A percentile compares a stretch with the other conserved stretches of the same genome.
Conservation (phyloP, 2,888 invertebrate species). For the Parnassius apollo region DNA sequence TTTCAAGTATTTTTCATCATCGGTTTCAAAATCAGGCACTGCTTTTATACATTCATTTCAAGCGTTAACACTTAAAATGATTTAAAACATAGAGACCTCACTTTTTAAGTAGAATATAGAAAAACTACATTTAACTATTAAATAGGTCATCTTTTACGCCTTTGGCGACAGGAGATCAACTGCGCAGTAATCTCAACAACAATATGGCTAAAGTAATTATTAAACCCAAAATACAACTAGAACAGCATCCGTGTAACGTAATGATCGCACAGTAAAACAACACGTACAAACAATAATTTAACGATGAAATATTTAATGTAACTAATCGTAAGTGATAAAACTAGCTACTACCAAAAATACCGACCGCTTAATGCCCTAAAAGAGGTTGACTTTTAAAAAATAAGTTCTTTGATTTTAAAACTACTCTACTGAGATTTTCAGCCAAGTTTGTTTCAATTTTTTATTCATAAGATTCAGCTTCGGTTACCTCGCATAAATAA, state of each 20-base stretch:
- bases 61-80: constrained; percentile 52
- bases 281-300: constrained; percentile 38
- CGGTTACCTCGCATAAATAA: no score
- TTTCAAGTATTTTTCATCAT: constrained; percentile 50
- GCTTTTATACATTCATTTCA: constrained; percentile 53
- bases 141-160: constrained; percentile 49
- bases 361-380: constrained; percentile 3
- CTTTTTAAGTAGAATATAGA: constrained; percentile 49
- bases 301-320: constrained; percentile 31
- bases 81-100: constrained; percentile 54
- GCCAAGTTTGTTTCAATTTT: constrained; percentile 6
- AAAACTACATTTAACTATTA: constrained; percentile 35
- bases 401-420: background rate
- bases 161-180: constrained; percentile 64
- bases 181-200: constrained; percentile 62
- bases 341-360: background rate
- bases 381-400: background rate
- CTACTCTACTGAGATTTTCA: constrained; percentile 2
- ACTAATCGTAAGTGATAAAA: constrained; percentile 27
- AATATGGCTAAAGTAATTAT: constrained; percentile 52
- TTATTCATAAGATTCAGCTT: background rate
- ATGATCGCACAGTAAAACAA: constrained; percentile 51
- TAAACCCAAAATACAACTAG: constrained; percentile 43
- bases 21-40: constrained; percentile 62
- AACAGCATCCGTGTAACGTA: constrained; percentile 40